Evolutionary conservation across 2,888 invertebrate genomes (phyloP).

Genomic region (Athrips mouffetella): DNA sequence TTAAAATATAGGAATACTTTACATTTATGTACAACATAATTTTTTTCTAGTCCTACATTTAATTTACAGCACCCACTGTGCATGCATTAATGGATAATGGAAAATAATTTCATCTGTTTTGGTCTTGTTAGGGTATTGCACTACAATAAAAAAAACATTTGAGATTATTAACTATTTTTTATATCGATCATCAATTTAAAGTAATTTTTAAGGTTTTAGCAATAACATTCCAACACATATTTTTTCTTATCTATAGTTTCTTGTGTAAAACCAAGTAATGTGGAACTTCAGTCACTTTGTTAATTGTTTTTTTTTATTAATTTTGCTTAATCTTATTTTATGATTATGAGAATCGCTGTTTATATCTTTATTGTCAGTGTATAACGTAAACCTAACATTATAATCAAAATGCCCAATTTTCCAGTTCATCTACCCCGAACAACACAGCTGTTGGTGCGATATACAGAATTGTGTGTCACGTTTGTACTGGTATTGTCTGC

Average conservation of each 20-base stretch:
- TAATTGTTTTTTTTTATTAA: no score
- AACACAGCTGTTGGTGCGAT: not conserved
- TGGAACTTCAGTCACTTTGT: no score
- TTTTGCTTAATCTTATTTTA: no score
- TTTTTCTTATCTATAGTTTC: no score
- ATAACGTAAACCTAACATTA: no score
- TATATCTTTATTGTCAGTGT: no score
- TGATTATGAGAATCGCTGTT: no score
- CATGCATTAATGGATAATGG: not conserved
- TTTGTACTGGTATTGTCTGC: constrained; percentile 1
- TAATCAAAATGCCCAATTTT: not conserved
- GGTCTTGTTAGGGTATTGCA: not conserved
- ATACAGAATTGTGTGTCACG: constrained; percentile 5
- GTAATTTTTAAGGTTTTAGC: no score
- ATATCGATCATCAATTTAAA: not conserved
- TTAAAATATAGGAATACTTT: no score
- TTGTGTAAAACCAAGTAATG: no score
- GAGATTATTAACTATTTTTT: not conserved
- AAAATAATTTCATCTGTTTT: not conserved
- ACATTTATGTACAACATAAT: not conserved
- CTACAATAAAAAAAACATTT: constrained; percentile 3
- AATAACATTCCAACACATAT: no score
- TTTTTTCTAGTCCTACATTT: not conserved
- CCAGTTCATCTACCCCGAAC: constrained; percentile 5
- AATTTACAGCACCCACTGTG: not conserved